phyloP scores from a whole-genome alignment of 2,888 invertebrate species.

The Drosophila anomalata region DNA sequence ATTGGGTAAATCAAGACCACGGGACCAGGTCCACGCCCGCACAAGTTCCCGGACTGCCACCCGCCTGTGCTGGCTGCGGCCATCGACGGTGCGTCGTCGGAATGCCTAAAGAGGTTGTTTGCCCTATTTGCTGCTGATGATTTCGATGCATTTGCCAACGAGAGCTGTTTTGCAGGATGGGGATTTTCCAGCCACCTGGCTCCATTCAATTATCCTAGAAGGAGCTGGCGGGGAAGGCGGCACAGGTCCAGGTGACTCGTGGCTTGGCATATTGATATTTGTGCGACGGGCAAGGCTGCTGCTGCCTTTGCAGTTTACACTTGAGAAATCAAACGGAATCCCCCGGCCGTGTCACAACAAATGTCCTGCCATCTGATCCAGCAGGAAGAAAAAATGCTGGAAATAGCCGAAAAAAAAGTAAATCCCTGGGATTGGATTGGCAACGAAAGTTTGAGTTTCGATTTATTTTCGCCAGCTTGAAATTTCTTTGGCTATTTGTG shows the following conservation, averaged over 20 bases:
- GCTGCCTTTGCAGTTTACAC: constrained; percentile 65
- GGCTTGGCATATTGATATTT: constrained; percentile 71
- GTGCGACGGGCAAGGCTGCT: constrained; percentile 55
- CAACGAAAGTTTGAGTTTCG: constrained; percentile 68
- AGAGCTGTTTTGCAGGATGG: constrained; percentile 30
- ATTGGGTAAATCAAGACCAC: constrained; percentile 34
- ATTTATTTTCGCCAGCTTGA: constrained; percentile 69
- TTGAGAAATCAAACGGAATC: constrained; percentile 75
- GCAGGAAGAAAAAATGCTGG: constrained; percentile 1
- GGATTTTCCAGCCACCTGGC: neutral
- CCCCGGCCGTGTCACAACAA: constrained; percentile 56
- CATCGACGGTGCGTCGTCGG: constrained; percentile 17
- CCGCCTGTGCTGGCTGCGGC: constrained; percentile 6
- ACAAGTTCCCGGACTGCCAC: constrained; percentile 5
- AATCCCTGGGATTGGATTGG: constrained; percentile 10
- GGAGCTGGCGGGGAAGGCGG: neutral
- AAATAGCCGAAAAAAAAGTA: constrained; percentile 2
- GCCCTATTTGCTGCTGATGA: constrained; percentile 37
- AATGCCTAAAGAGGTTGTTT: constrained; percentile 42
- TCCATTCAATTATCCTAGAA: constrained; percentile 39
- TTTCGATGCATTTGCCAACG: constrained; percentile 39
- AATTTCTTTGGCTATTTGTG: constrained; percentile 58
- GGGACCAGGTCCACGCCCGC: neutral
- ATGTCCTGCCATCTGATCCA: constrained; percentile 69
- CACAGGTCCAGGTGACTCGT: constrained; percentile 20